These are phyloP conservation scores for Porites lutea DNA, from an alignment of 64 coral and sea anemone species.

Conservation along the genomic window DNA sequence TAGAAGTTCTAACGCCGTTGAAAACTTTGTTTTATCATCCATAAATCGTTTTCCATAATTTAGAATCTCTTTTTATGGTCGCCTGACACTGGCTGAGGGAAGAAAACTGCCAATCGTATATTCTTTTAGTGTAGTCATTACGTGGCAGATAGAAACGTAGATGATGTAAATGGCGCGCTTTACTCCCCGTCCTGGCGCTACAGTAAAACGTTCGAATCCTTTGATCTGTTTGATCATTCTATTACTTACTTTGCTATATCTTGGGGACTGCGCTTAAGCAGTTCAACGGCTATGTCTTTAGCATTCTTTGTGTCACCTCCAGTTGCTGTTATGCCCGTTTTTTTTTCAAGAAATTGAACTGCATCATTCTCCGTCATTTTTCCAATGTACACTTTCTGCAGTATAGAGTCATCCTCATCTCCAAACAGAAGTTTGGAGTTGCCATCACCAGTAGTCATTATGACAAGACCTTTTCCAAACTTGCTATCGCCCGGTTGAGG, in stretches of 20 bases:
- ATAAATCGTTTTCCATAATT: too few relatives aligned
- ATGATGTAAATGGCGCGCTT: too few relatives aligned
- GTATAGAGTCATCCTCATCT: background rate
- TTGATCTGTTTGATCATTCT: too few relatives aligned
- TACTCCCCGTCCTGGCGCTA: too few relatives aligned
- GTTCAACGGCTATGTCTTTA: background rate
- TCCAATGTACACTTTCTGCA: slow-evolving; percentile 2
- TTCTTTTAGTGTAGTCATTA: too few relatives aligned
- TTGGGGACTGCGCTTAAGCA: background rate
- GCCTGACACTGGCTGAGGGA: too few relatives aligned
- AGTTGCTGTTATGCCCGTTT: background rate
- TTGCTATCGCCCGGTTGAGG: background rate
- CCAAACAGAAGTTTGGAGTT: background rate
- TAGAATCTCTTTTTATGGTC: too few relatives aligned
- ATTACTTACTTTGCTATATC: slow-evolving; percentile 5
- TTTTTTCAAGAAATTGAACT: background rate
- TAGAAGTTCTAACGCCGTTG: too few relatives aligned
- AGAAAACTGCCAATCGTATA: too few relatives aligned
- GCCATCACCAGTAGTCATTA: background rate
- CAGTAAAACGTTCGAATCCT: too few relatives aligned
- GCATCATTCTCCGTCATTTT: background rate
- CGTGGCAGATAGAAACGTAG: too few relatives aligned
- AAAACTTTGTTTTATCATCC: too few relatives aligned
- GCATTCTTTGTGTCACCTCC: background rate
- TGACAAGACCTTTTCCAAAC: slow-evolving; percentile 13